Conservation (phyloP, 2,113 vertebrate genomes). For the Phrynosoma blainvillii region DNA sequence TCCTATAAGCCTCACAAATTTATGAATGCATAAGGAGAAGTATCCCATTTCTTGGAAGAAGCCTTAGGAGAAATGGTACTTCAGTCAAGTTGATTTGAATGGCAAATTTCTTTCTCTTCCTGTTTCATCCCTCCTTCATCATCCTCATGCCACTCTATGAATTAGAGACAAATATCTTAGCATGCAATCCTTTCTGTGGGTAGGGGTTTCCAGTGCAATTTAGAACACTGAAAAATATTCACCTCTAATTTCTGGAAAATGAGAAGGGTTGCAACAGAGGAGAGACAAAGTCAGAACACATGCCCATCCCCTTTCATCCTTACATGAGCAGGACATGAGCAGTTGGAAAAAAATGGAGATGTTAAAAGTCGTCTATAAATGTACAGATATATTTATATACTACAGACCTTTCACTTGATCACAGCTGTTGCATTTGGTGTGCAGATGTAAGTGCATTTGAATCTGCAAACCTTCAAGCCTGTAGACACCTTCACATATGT, state of each 20-base stretch:
- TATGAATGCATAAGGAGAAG: no score
- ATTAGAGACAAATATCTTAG: not conserved
- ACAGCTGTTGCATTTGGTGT: constrained; percentile 44
- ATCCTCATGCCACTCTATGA: not conserved
- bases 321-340: not conserved
- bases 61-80: no score
- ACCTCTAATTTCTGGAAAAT: not conserved
- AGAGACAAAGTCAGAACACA: not conserved
- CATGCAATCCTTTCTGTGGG: not conserved
- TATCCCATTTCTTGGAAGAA: no score
- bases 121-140: not conserved
- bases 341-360: not conserved
- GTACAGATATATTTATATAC: constrained; percentile 33
- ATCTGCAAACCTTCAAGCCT: constrained; percentile 44
- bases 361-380: not conserved
- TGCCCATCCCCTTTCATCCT: not conserved
- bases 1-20: no score
- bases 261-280: not conserved
- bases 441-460: constrained; percentile 52
- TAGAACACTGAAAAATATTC: not conserved
- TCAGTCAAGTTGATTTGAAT: no score
- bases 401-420: constrained; percentile 22
- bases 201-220: not conserved
- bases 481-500: constrained; percentile 35
- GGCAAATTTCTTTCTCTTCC: no score